phyloP scores from a whole-genome alignment of 2,888 invertebrate genomes.

The Melieria picta region DNA sequence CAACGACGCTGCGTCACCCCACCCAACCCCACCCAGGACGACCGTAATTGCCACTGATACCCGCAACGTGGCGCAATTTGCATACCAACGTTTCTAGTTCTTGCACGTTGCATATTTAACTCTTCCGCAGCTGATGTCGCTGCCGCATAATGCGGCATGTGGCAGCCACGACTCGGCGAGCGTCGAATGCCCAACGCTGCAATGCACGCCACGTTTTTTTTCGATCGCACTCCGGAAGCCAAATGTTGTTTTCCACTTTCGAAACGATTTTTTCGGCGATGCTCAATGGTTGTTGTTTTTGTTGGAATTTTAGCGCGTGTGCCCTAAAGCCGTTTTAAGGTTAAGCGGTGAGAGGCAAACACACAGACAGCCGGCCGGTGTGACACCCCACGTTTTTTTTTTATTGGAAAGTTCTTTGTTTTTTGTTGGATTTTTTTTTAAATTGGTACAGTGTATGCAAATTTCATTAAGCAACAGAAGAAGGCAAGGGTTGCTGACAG shows the following conservation, averaged over 20 bases:
- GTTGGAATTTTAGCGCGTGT: background rate
- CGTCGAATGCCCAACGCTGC: background rate
- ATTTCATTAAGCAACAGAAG: too few species aligned
- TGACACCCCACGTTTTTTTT: constrained; percentile 32
- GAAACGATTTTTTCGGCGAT: too few species aligned
- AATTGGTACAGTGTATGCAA: constrained; percentile 12
- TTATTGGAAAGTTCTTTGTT: constrained; percentile 18
- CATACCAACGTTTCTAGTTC: constrained; percentile 44
- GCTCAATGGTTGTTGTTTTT: background rate
- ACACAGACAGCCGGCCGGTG: background rate
- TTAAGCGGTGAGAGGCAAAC: background rate
- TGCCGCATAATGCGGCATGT: background rate
- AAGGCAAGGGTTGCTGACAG: too few species aligned
- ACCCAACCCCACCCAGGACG: too few species aligned
- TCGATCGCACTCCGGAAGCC: too few species aligned
- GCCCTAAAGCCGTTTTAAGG: constrained; percentile 13
- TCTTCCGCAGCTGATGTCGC: constrained; percentile 13
- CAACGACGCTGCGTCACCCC: too few species aligned
- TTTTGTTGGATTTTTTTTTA: background rate
- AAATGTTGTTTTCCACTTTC: background rate
- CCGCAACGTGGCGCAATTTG: constrained; percentile 42
- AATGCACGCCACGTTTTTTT: background rate
- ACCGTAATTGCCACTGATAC: constrained; percentile 44
- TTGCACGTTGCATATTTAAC: constrained; percentile 35
- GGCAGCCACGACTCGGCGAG: background rate